Evolutionary conservation across 2,888 invertebrate genomes (phyloP).

Genomic region (Linnaemya vulpina): DNA sequence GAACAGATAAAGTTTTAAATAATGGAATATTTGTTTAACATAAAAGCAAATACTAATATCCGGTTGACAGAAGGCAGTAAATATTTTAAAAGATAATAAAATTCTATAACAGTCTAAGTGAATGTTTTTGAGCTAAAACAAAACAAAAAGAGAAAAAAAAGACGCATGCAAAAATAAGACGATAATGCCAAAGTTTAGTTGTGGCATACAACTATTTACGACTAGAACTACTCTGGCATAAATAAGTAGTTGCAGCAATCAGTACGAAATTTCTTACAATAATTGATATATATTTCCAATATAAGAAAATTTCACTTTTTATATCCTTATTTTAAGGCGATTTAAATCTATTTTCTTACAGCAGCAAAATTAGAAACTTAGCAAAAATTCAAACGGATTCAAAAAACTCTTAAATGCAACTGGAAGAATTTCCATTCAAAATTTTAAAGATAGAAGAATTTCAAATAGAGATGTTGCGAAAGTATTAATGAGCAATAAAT

Average conservation of each 20-base stretch:
- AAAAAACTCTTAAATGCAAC: too few relatives aligned
- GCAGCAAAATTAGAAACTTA: too few relatives aligned
- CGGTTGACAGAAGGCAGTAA: slow-evolving; percentile 46
- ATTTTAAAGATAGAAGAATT: too few relatives aligned
- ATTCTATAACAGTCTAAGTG: neutral
- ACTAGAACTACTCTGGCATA: neutral
- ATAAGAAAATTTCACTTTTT: slow-evolving; percentile 24
- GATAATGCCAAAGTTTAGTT: slow-evolving; percentile 2
- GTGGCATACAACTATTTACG: slow-evolving; percentile 9
- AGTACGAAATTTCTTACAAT: slow-evolving; percentile 11
- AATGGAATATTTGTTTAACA: slow-evolving; percentile 53
- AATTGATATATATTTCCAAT: slow-evolving; percentile 37
- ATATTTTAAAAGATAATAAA: slow-evolving; percentile 34
- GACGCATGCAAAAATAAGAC: slow-evolving; percentile 5
- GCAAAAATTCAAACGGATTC: too few relatives aligned
- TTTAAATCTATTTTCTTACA: neutral
- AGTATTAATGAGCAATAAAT: too few relatives aligned
- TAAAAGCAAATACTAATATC: slow-evolving; percentile 59
- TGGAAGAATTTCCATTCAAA: too few relatives aligned
- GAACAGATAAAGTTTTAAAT: slow-evolving; percentile 51
- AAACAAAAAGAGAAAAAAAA: too few relatives aligned
- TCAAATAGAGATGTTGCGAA: too few relatives aligned
- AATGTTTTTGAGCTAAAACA: too few relatives aligned
- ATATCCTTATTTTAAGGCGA: slow-evolving; percentile 24
- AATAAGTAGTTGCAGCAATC: slow-evolving; percentile 6